Base-by-base conservation (phyloP, 2,113 vertebrate species). In the Oryzias celebensis region DNA sequence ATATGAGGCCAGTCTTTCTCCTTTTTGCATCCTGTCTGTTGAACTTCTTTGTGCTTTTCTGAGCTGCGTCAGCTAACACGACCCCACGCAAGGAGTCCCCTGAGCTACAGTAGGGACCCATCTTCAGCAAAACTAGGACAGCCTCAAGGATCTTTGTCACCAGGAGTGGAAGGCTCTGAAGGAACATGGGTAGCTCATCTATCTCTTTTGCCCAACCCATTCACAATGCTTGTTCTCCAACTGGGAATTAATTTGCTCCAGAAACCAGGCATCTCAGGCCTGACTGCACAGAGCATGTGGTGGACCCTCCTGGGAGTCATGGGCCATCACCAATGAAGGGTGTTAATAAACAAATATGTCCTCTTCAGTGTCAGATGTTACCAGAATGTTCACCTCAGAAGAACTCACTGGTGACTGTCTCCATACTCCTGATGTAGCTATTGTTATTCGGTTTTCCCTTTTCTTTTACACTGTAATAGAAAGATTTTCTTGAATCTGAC, bases 181-280 rank as follows among this genome's bases (percentile, higher is more conserved):
- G 77, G 65, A 75, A 68, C 85, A 81, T 52, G 65, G 77, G 47
- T 16, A 59, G 78, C 66, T 69, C 82, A 86, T 91, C 83, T 65
- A 75, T 89, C 86, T 89, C 78, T 54, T 61, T 62, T 46, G 23
- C 64, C 59, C 58, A 46, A 24, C 73, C 80, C 77, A 89, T 90
- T 89, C 86, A 89, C 89, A 87, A 90, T 82, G 85, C 83, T 82
- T 81, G 45, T 73, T 68, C 73, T 80, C 65, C 80, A 82, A 71
- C 79, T 65, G 80, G 83, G 79, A 88, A 77, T 85, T 85, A 17
- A 88, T 90, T 90, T 90, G 80, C 75, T 84, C 80, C 75, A 80
- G 75, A 85, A 88, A 82, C 58, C 71, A 80, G 78, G 65, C 70
- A 18, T 71, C 71, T 82, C 58, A 57, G 55, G 22, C 42, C 8